phyloP scores from a whole-genome alignment of 2,797 vertebrate species.

The Mus minutoides region DNA sequence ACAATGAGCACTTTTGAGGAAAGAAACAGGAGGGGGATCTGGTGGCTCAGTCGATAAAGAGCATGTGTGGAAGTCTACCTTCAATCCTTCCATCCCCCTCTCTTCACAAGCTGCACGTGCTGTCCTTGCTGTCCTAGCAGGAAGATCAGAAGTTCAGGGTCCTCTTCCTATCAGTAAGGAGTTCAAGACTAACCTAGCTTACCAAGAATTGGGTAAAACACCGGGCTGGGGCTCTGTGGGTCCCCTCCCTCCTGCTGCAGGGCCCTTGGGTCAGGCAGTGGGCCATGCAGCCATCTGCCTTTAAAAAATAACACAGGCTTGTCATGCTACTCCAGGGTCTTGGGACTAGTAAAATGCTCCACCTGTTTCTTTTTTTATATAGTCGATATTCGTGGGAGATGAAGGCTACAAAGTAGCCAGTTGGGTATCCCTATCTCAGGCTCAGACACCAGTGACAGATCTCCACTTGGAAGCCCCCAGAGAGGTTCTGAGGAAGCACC shows the following conservation, averaged over 20 bases:
- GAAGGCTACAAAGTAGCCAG: not conserved
- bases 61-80: not conserved
- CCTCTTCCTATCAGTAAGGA: not conserved
- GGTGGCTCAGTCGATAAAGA: not conserved
- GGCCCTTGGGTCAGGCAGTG: not conserved
- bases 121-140: not conserved
- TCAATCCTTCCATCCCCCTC: not conserved
- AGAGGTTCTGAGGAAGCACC: not conserved
- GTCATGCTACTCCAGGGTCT: no score
- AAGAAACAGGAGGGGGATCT: no score
- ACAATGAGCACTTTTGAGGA: not conserved
- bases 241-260: not conserved
- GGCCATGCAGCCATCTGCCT: no score
- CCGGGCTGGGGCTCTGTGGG: rapidly evolving
- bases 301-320: not conserved
- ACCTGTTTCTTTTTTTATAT: not conserved
- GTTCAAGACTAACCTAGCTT: not conserved
- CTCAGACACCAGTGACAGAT: not conserved
- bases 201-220: not conserved
- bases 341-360: not conserved
- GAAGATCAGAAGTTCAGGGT: not conserved
- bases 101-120: not conserved
- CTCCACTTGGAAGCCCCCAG: not conserved
- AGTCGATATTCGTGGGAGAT: rapidly evolving
- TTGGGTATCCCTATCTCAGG: not conserved